Evolutionary conservation across 2,113 vertebrate species (phyloP), one percentile per base, ranked within the genome.

Genomic region (Calcarius ornatus): DNA sequence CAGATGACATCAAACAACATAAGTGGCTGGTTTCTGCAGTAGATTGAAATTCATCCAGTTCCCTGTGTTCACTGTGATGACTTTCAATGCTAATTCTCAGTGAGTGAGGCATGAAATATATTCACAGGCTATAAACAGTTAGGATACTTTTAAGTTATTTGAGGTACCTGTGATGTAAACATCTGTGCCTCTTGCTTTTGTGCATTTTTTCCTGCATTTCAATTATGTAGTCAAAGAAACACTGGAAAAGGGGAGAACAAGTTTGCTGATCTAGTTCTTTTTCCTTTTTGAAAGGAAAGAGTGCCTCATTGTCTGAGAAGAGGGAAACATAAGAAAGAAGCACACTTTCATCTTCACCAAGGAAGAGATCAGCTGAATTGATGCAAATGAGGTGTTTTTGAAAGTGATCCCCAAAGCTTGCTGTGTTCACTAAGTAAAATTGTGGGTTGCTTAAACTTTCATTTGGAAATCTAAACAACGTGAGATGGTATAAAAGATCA

Each of bases 41-140:
- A 95, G 94, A 96, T 82, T 97, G 97, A 98, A 98, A 97, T 94
- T 82, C 95, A 92, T 96, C 95, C 95, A 94, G 96, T 95, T 94
- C 95, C 96, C 97, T 83, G 92, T 69, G 64, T 95, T 97, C 95
- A 56, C 96, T 76, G 94, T 30, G 93, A 94, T 92, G 97, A 95
- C 95, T 97, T 96, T 95, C 97, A 93, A 90, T 91, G 94, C 97
- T 97, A 96, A 97, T 97, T 97, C 97, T 96, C 92, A 66, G 96
- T 23, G 93, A 96, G 90, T 88, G 94, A 93, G 93, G 96, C 97
- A 95, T 95, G 96, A 97, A 97, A 97, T 96, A 56, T 82, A 96
- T 96, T 97, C 97, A 95, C 95, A 91, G 97, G 51, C 88, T 59
- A 92, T 48, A 45, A 87, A 75, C 54, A 66, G 66, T 59, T 86